Evolutionary conservation across 2,797 vertebrate genomes (phyloP), one percentile per base, ranked within the genome.

Genomic region (Sebastes hubbsi): DNA sequence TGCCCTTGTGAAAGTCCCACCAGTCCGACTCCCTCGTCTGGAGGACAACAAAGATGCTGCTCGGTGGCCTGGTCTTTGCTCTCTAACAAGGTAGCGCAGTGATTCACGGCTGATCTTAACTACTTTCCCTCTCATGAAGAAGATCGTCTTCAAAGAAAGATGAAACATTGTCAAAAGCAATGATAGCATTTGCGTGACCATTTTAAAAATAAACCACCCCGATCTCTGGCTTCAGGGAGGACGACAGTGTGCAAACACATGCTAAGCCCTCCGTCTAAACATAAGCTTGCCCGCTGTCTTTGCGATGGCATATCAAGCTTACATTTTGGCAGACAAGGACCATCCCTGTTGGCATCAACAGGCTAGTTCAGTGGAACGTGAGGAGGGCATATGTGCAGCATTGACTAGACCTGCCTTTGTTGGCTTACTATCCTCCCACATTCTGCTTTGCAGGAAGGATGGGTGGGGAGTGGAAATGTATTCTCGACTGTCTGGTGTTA

Each of bases 371-470:
- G 87, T 82, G 77, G 74, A 86, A 85, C 56, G 61, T 71, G 72
- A 77, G 72, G 62, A 70, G 62, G 60, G 85, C 83, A 88, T 90
- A 88, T 88, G 88, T 80, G 79, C 75, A 78, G 68, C 67, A 74
- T 24, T 68, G 68, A 87, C 62, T 72, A 27, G 76, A 76, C 72
- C 80, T 80, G 72, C 66, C 63, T 72, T 75, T 76, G 60, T 77
- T 83, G 83, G 82, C 72, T 63, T 30, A 63, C 34, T 16, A 27
- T 72, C 60, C 78, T 72, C 68, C 77, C 80, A 86, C 86, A 63
- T 71, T 83, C 55, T 38, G 75, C 88, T 85, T 75, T 75, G 27
- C 67, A 81, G 77, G 58, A 78, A 75, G 73, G 56, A 78, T 58
- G 30, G 72, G 46, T 30, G 72, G 36, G 61, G 68, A 73, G 65